Percentiles rank a stretch among this genome's conserved stretches.
Conservation (phyloP, 2,113 vertebrate genomes). For the Lepisosteus oculatus region DNA sequence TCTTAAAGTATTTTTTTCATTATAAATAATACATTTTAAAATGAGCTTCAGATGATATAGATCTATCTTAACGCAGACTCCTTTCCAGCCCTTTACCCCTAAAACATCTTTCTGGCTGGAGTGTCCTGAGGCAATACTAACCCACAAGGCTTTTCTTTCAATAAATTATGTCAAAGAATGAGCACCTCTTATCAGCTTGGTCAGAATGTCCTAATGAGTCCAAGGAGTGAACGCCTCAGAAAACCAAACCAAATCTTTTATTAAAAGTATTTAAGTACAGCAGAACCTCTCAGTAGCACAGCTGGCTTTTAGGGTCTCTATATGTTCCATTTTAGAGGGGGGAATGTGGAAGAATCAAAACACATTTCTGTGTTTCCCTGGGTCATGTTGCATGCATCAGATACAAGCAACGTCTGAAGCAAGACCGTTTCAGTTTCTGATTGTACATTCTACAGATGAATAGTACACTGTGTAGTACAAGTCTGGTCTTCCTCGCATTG, state of each 20-base stretch:
- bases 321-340: constrained; percentile 50
- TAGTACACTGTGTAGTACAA: no score
- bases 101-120: constrained; percentile 56
- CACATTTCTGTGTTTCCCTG: no score
- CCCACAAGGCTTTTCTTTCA: constrained; percentile 49
- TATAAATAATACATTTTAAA: constrained; percentile 72
- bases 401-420: no score
- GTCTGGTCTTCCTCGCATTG: no score
- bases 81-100: constrained; percentile 60
- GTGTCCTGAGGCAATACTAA: constrained; percentile 64
- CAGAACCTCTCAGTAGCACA: constrained; percentile 46
- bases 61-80: constrained; percentile 57
- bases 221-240: constrained; percentile 39
- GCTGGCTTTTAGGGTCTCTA: constrained; percentile 39
- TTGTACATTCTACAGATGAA: no score
- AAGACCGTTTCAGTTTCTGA: no score
- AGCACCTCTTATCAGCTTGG: constrained; percentile 63
- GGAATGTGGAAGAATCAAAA: not conserved
- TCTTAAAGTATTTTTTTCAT: constrained; percentile 63
- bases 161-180: constrained; percentile 66
- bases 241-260: constrained; percentile 68
- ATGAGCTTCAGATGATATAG: constrained; percentile 68
- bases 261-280: constrained; percentile 65
- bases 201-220: constrained; percentile 66
- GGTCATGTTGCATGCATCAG: no score